Base-by-base conservation (phyloP, 2,888 invertebrate species). In the Zygogramma bicolorata region DNA sequence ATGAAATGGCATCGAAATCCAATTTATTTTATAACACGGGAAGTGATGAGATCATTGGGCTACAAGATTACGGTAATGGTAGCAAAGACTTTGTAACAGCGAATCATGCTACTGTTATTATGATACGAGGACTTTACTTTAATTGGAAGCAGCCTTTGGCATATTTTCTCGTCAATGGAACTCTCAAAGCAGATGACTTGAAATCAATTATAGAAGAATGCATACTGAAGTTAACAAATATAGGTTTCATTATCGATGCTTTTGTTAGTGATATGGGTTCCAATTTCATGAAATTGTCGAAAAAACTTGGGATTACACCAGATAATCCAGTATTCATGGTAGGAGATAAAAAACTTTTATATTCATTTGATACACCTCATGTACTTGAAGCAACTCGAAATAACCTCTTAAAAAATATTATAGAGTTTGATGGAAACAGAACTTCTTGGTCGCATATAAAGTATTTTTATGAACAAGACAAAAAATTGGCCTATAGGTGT, bases 391-490 rank as follows among this genome's bases (percentile, higher is more conserved):
- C 70, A 6, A 66, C 61, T 25, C 27, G 77, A 61, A 77, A 78
- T 68, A 78, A 76, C 66, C 57, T 76, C 29, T n/a, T 63, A 65
- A 71, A 75, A 59, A 53, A 79, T 68, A 27, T 57, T 15, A 72
- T 76, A 40, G 34, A 57, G 4, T 61, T 49, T 63, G 65, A 75
- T 46, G 70, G 62, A 31, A 53, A 63, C 10, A 59, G 40, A 61
- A 72, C 75, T n/a, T 68, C 34, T 27, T 79, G 76, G 76, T 25
- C 65, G 18, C 60, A 71, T 60, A 75, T 75, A 49, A 53, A 65
- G n/a, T n/a, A 59, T 29, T 78, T 78, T 75, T 78, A 75, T 63
- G 66, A 75, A 22, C 18, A 70, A 15, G 75, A 79, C 58, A 76
- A 74, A 61, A 60, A 60, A 42, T 31, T 31, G 49, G 13, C 34